Base-by-base conservation (phyloP, 2,797 vertebrate genomes). In the Numenius phaeopus region DNA sequence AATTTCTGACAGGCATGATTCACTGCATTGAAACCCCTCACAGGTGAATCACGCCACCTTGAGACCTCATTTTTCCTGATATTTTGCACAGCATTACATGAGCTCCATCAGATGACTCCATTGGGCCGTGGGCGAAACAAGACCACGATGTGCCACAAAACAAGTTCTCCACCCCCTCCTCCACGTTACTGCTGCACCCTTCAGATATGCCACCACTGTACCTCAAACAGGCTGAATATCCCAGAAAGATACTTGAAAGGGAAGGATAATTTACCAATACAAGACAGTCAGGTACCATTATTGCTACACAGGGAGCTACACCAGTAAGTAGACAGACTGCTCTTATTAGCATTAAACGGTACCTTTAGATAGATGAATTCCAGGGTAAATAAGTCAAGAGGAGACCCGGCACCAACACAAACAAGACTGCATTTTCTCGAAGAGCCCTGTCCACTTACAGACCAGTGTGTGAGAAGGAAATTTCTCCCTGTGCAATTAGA, bases 21-120 rank as follows among this genome's bases (percentile, higher is more conserved):
- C 96, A 96, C 52, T 2, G 3, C 58, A 83, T 90, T 92, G 75
- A 94, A 94, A 94, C 88, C 86, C 70, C 83, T 94, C 10, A 3
- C 94, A 97, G 93, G 91, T 98, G 97, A 98, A 96, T 97, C 96
- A 98, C 26, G 0, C 50, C 95, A 96, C 87, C 93, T 65, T 34
- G 93, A 97, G 81, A 96, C 66, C 72, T 96, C 72, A 80, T 87
- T 89, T 78, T 81, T 89, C 93, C 82, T 98, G 96, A 97, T 92
- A 87, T 96, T 98, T 93, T 84, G 69, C 6, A 1, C 69, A 89
- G 83, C 76, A 66, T 46, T 81, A 79, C 71, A 79, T 8, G 82
- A 92, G 91, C 73, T 79, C 61, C 81, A 55, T 95, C 83, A 89
- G 86, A 92, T 94, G 95, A 95, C 77, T 95, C 71, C 19, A 47